Base-by-base conservation (phyloP, 1,140 invertebrate species). In the Philopotamus ludificatus region DNA sequence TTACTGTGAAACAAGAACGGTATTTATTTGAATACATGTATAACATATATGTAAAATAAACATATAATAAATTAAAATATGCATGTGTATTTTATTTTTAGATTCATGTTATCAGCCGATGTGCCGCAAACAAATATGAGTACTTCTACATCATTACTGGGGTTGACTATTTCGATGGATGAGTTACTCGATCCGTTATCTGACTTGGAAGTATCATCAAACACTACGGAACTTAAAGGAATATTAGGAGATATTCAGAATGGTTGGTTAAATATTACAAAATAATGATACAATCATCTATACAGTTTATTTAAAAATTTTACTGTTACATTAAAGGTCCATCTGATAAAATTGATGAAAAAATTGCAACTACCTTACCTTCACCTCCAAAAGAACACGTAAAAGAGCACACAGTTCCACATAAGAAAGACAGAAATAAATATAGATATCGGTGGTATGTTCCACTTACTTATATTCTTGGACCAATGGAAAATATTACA, bases 381-480 rank as follows among this genome's bases (percentile, higher is more conserved):
- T 20, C 68, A n/a, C 59, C 59, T 16, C 59, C 12, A 15, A 50
- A 50, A 62, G 18, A 20, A 10, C n/a, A n/a, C n/a, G 51, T 54
- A 7, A 34, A 22, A n/a, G 49, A 53, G 15, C 53, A 41, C 4
- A 44, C 44, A n/a, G 39, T 54, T 7, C 50, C 59, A 3, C 63
- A 65, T 2, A 63, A 63, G 22, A 63, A 63, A 21, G 55, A 70
- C 16, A 67, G 66, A 16, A 41, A 39, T 15, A 60, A 55, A 21
- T 75, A 71, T 66, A 77, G 81, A 62, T 86, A 86, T 73, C 88
- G 85, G 70, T 93, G 91, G 91, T 87, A 86, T 70, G 83, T 93
- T 70, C 91, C 91, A 0, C 78, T 93, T 45, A 91, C 85, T 18
- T 92, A 87, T 73, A 85, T 86, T 63, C 23, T 65, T 26, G 68